Evolutionary conservation across 2,888 invertebrate species (phyloP).

Genomic region (Leucophenga maculata): DNA sequence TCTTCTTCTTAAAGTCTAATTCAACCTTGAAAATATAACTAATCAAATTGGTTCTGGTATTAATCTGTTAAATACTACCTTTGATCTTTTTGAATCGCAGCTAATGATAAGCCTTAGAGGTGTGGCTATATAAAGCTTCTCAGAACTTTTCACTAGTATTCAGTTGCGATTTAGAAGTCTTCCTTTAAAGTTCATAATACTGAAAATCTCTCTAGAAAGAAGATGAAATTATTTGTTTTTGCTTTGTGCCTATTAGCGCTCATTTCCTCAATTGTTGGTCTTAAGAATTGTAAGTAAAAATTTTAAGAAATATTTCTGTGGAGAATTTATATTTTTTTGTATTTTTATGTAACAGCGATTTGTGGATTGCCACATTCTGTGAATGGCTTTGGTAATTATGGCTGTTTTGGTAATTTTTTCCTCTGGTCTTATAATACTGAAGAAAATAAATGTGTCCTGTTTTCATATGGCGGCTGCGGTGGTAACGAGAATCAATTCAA

Average conservation of each 20-base stretch:
- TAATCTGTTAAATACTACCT: too few relatives aligned
- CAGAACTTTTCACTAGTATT: background rate
- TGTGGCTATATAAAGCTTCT: too few relatives aligned
- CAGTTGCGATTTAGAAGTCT: background rate
- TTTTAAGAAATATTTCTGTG: background rate
- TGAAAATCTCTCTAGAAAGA: background rate
- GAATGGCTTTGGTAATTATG: slow-evolving; percentile 30
- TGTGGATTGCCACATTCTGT: slow-evolving; percentile 34
- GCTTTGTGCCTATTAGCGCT: slow-evolving; percentile 41
- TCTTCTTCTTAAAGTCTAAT: background rate
- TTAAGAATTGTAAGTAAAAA: slow-evolving; percentile 48
- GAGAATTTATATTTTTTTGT: background rate
- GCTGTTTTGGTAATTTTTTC: slow-evolving; percentile 35
- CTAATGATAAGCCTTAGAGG: background rate
- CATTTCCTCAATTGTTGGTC: slow-evolving; percentile 40
- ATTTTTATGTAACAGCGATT: slow-evolving; percentile 26
- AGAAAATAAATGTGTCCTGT: slow-evolving; percentile 44
- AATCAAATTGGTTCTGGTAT: too few relatives aligned
- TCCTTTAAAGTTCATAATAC: background rate
- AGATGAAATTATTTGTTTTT: slow-evolving; percentile 36
- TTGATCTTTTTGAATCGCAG: background rate
- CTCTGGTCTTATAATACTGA: slow-evolving; percentile 41
- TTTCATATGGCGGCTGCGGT: slow-evolving; percentile 56
- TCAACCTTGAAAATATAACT: background rate
- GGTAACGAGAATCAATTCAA: slow-evolving; percentile 56